Evolutionary conservation across 2,797 vertebrate species (phyloP), one percentile per base, ranked within the genome.

Genomic region (Sebastes vulpes): DNA sequence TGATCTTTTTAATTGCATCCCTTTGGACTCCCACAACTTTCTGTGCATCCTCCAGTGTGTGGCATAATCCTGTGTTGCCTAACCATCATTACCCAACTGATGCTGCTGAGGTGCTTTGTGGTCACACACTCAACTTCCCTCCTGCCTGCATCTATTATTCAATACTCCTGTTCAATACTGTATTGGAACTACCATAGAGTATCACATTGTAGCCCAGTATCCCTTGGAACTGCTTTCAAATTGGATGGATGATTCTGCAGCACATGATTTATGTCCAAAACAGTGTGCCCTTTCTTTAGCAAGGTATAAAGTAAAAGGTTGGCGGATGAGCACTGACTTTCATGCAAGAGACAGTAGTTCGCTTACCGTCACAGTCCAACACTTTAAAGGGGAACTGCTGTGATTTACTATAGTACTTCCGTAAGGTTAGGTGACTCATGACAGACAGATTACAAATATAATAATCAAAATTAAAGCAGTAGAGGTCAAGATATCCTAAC

Each of bases 1-100:
- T 88, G 89, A 90, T 92, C 83, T 85, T 88, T 94, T 94, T 95
- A 94, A 95, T 94, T 92, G 87, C 88, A 35, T 95, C 90, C 91
- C 91, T 81, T 93, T 89, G 84, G 87, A 94, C 86, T 46, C n/a
- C 4, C 78, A 65, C 28, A 86, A 77, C 65, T 82, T 86, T 88
- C 74, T 81, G 70, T 82, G 81, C 82, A 50, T 77, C 88, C 72
- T 81, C 68, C 69, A 20, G 73, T 80, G 80, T 89, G 84, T 38
- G 81, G 78, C 77, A 58, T 82, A 76, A 92, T 79, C 84, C 65
- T 48, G 58, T 2, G 56, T 65, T 35, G 67, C 57, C 76, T 73
- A 81, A 18, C 82, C 66, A 29, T 85, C 77, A 71, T 84, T 79
- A 77, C 52, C 66, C 72, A 63, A 52, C 57, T 38, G 52, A 69